Percentiles rank a stretch among this genome's conserved stretches.
phyloP scores from a whole-genome alignment of 2,797 vertebrate genomes.

The Lateolabrax maculatus region DNA sequence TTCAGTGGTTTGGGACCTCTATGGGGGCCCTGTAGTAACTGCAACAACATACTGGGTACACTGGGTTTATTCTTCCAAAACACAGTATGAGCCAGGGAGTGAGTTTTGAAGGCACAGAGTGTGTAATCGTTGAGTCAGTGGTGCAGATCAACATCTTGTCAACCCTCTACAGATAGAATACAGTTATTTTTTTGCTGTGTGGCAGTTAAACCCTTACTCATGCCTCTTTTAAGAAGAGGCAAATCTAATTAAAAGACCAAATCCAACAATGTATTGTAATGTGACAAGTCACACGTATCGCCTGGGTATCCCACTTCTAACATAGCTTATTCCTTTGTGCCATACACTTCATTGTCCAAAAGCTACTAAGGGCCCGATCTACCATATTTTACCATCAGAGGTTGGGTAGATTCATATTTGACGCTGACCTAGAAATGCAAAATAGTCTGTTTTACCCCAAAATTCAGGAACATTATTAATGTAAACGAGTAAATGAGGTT shows the following conservation, averaged over 20 bases:
- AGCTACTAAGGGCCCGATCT: neutral
- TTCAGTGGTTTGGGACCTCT: slow-evolving; percentile 17
- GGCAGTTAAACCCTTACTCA: slow-evolving; percentile 3
- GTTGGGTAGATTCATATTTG: neutral
- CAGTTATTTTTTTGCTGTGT: neutral
- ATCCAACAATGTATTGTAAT: neutral
- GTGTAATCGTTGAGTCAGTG: neutral
- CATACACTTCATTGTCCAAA: neutral
- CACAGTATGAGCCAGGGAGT: neutral
- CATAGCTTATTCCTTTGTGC: no score
- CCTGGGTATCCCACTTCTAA: no score
- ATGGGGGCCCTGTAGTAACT: slow-evolving; percentile 5
- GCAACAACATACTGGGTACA: slow-evolving; percentile 5
- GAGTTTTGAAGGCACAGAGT: neutral
- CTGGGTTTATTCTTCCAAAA: neutral
- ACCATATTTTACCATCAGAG: neutral
- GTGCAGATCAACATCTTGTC: slow-evolving; percentile 9
- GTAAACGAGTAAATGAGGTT: slow-evolving; percentile 5
- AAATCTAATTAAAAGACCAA: neutral
- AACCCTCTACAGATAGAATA: no score
- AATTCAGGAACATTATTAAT: slow-evolving; percentile 1
- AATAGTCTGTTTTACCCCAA: neutral
- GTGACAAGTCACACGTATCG: neutral
- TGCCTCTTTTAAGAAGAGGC: neutral
- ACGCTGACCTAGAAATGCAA: neutral